Conservation (phyloP, 2,113 vertebrate species). For the Stegostoma tigrinum region DNA sequence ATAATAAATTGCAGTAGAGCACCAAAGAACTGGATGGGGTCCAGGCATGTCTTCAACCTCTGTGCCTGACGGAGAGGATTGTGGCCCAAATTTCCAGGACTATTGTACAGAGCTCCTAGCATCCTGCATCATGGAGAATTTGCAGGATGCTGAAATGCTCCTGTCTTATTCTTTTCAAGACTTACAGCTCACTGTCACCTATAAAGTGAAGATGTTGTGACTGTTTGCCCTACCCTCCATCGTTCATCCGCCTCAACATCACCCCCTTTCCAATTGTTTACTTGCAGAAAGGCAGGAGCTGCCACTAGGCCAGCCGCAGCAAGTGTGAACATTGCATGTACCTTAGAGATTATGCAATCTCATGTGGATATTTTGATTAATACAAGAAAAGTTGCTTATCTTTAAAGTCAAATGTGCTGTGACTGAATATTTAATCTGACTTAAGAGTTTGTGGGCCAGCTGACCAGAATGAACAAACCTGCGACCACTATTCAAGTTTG, state of each 20-base stretch:
- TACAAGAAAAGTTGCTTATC: background rate
- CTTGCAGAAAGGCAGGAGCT: background rate
- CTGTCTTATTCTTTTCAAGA: background rate
- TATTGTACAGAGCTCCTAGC: background rate
- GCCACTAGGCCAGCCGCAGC: background rate
- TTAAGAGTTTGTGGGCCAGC: background rate
- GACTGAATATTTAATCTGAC: background rate
- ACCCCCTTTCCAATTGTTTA: background rate
- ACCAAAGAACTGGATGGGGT: background rate
- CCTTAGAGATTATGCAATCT: background rate
- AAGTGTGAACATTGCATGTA: background rate
- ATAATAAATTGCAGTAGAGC: background rate
- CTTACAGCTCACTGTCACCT: background rate
- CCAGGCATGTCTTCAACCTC: background rate
- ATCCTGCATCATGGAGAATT: background rate
- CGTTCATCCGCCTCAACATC: too few species aligned
- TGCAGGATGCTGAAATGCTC: background rate
- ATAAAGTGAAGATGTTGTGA: background rate
- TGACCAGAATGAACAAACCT: background rate
- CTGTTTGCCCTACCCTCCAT: background rate
- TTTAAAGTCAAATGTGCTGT: background rate
- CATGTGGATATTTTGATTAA: background rate
- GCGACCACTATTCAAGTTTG: background rate
- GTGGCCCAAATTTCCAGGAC: background rate
- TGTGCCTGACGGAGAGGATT: background rate